Evolutionary conservation across 2,113 vertebrate genomes (phyloP).

Genomic region (Ahaetulla prasina): DNA sequence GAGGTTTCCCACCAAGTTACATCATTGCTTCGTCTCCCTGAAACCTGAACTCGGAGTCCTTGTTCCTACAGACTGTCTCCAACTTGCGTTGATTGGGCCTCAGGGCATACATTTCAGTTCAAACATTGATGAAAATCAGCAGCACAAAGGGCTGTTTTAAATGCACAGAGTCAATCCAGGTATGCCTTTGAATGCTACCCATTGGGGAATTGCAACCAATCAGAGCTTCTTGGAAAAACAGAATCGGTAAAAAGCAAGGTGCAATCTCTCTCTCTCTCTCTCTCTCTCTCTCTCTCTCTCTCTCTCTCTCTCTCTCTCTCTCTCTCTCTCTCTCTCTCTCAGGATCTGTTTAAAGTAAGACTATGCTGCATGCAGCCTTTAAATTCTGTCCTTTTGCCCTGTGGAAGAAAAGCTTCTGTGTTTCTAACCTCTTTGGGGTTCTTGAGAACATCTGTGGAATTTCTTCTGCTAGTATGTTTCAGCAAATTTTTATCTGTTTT

Average conservation of each 20-base stretch:
- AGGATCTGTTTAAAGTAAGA: background rate
- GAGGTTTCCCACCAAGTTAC: background rate
- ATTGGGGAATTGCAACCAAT: background rate
- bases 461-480: background rate
- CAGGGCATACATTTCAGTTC: background rate
- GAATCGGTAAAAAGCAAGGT: background rate
- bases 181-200: background rate
- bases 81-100: background rate
- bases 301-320: no score
- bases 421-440: background rate
- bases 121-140: background rate
- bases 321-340: background rate
- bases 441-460: background rate
- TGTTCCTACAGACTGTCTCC: background rate
- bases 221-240: background rate
- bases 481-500: background rate
- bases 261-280: background rate
- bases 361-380: background rate
- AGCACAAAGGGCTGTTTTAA: background rate
- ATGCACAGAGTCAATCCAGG: background rate
- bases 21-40: background rate
- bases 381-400: background rate
- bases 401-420: background rate
- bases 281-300: no score
- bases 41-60: background rate